phyloP scores from a whole-genome alignment of 2,113 vertebrate species.

The Rynchops niger region DNA sequence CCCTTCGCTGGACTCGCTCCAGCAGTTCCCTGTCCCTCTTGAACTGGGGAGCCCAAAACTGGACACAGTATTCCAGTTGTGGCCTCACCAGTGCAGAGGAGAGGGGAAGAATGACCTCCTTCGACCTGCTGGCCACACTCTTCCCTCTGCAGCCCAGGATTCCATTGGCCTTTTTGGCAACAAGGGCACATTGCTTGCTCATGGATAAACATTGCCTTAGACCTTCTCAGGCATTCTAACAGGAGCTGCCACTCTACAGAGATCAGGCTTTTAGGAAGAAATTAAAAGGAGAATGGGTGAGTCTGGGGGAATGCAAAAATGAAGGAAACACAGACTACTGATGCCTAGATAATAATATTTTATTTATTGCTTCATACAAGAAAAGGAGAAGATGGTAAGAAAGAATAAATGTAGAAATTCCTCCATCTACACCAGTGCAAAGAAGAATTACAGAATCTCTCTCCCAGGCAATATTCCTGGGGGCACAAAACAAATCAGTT shows the following conservation, averaged over 20 bases:
- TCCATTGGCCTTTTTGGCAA: too few relatives aligned
- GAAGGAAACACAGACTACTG: not conserved
- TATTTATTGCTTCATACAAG: not conserved
- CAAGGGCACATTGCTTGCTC: too few relatives aligned
- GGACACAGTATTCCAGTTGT: too few relatives aligned
- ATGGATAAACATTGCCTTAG: too few relatives aligned
- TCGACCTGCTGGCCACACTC: too few relatives aligned
- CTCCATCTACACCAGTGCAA: not conserved
- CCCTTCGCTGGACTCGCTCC: too few relatives aligned
- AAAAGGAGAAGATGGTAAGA: not conserved
- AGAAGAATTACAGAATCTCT: not conserved
- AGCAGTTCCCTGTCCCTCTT: too few relatives aligned
- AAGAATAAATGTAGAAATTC: not conserved
- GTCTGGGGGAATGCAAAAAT: too few relatives aligned
- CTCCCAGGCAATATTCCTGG: not conserved
- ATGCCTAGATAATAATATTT: not conserved
- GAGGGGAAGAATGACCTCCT: too few relatives aligned
- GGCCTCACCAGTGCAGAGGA: too few relatives aligned
- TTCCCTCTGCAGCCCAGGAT: too few relatives aligned
- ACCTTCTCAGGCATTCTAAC: fast-evolving
- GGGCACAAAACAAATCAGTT: not conserved
- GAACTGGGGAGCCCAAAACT: too few relatives aligned
- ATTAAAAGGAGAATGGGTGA: not conserved
- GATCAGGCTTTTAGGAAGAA: not conserved
- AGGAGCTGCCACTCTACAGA: not conserved